These are phyloP conservation scores for Hydrotaea cyrtoneurina DNA, from an alignment of 2,888 invertebrate genomes.

Conservation along the genomic window DNA sequence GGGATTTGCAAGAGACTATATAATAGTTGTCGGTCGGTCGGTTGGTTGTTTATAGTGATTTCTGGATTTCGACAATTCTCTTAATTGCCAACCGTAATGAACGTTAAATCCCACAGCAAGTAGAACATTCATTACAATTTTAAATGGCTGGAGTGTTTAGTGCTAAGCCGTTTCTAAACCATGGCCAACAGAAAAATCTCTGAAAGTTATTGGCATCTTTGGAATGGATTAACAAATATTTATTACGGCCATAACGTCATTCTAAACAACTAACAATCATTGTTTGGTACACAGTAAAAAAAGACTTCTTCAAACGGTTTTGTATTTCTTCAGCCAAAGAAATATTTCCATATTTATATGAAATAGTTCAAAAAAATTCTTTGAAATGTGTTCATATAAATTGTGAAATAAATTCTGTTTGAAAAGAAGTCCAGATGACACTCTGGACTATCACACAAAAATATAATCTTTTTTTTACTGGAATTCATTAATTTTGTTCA, in stretches of 20 bases:
- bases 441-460: too few relatives aligned
- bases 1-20: background rate
- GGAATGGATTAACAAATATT: background rate
- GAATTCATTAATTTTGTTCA: too few relatives aligned
- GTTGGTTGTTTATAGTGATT: constrained; percentile 45
- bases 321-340: too few relatives aligned
- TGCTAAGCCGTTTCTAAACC: background rate
- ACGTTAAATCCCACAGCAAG: background rate
- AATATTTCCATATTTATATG: too few relatives aligned
- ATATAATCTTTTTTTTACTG: too few relatives aligned
- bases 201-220: background rate
- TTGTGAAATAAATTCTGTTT: too few relatives aligned
- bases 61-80: constrained; percentile 53
- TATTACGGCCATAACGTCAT: background rate
- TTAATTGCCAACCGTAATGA: constrained; percentile 57
- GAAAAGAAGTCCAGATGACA: too few relatives aligned
- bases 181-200: background rate
- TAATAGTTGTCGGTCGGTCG: background rate
- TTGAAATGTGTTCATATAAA: too few relatives aligned
- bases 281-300: too few relatives aligned
- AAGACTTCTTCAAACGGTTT: too few relatives aligned
- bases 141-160: background rate
- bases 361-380: too few relatives aligned
- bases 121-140: constrained; percentile 14
- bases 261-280: background rate